These are phyloP conservation scores for Morone chrysops DNA, from an alignment of 2,113 vertebrate genomes.

Conservation along the genomic window DNA sequence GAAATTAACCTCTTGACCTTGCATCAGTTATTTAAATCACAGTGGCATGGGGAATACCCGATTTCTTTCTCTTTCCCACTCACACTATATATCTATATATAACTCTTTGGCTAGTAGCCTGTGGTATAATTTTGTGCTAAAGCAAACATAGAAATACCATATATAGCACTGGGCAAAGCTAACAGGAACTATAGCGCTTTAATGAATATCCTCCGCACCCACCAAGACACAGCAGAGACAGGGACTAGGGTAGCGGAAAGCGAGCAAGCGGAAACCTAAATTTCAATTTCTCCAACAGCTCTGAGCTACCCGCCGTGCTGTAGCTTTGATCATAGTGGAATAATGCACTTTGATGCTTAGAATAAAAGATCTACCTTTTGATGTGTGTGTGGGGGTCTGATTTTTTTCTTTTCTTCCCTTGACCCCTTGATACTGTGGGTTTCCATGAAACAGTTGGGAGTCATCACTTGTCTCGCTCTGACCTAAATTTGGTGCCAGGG, in stretches of 20 bases:
- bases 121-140: slow-evolving; percentile 30
- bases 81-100: background rate
- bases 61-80: too few relatives aligned
- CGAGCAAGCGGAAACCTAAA: slow-evolving; percentile 60
- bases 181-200: slow-evolving; percentile 16
- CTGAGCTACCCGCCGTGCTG: slow-evolving; percentile 48
- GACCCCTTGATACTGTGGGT: slow-evolving; percentile 34
- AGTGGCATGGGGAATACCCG: background rate
- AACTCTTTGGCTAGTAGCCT: slow-evolving; percentile 20
- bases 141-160: slow-evolving; percentile 43
- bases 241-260: slow-evolving; percentile 40
- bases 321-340: slow-evolving; percentile 77
- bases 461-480: slow-evolving; percentile 59
- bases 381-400: slow-evolving; percentile 56
- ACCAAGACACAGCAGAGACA: slow-evolving; percentile 8
- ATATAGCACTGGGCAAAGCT: slow-evolving; percentile 15
- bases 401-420: slow-evolving; percentile 4
- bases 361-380: slow-evolving; percentile 79
- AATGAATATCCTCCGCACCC: slow-evolving; percentile 39
- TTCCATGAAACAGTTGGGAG: slow-evolving; percentile 55
- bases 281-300: slow-evolving; percentile 73
- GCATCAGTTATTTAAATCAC: slow-evolving; percentile 21
- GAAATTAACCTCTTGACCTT: slow-evolving; percentile 17
- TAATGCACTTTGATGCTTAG: slow-evolving; percentile 77
- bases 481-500: slow-evolving; percentile 58